Evolutionary conservation across 1,140 invertebrate genomes (phyloP).

Genomic region (Saccostrea cuccullata): DNA sequence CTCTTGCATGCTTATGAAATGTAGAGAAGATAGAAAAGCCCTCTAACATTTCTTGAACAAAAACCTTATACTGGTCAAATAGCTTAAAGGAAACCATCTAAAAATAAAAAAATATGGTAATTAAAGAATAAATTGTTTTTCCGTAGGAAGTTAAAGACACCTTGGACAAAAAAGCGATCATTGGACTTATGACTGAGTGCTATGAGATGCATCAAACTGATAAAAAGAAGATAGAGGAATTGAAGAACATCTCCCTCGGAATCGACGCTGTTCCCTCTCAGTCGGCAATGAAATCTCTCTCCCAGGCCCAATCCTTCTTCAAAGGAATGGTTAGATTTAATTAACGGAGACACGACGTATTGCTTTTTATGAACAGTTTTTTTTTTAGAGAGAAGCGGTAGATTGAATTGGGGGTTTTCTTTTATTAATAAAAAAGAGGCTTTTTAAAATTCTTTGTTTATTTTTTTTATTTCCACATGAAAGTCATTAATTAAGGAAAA

Average conservation of each 20-base stretch:
- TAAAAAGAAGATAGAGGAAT: constrained; percentile 73
- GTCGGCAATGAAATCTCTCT: constrained; percentile 66
- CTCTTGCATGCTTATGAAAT: no score
- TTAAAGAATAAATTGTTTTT: neutral
- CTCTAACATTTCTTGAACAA: no score
- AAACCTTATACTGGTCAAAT: no score
- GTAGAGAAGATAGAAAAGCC: no score
- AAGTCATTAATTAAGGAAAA: no score
- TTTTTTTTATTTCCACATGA: no score
- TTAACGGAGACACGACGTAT: neutral
- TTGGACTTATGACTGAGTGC: constrained; percentile 74
- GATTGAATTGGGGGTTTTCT: neutral
- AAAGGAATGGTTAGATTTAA: constrained; percentile 62
- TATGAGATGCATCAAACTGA: constrained; percentile 75
- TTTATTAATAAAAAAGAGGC: neutral
- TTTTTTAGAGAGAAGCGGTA: neutral
- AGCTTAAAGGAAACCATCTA: neutral
- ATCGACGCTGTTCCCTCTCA: constrained; percentile 57
- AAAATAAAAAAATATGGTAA: neutral
- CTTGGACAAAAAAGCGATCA: constrained; percentile 77
- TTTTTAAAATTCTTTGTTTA: no score
- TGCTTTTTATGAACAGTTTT: neutral
- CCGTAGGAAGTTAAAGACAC: constrained; percentile 78
- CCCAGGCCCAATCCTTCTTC: constrained; percentile 64
- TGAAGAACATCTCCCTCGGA: constrained; percentile 63